These are phyloP conservation scores for Cantharis rufa DNA, from an alignment of 2,888 invertebrate species.

Conservation along the genomic window DNA sequence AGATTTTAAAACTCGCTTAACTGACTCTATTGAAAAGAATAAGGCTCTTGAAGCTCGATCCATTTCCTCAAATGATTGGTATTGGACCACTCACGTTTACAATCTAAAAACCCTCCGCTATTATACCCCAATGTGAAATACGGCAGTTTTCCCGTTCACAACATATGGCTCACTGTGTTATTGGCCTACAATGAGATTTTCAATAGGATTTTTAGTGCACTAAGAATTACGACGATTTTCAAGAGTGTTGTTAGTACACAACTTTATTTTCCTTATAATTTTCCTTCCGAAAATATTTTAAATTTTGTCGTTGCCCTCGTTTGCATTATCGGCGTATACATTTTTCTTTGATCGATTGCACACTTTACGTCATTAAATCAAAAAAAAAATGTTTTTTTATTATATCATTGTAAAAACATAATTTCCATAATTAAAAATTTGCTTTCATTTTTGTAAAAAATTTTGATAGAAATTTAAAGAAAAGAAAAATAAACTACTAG, in stretches of 20 bases:
- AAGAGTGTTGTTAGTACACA: slow-evolving; percentile 4
- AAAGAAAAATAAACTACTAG: too few species aligned
- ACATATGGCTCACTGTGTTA: slow-evolving; percentile 38
- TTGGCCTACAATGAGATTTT: slow-evolving; percentile 30
- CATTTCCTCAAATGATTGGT: slow-evolving; percentile 34
- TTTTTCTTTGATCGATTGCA: background rate
- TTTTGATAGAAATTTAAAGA: too few species aligned
- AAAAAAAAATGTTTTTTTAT: background rate
- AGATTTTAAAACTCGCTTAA: slow-evolving; percentile 30
- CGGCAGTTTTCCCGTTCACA: slow-evolving; percentile 40
- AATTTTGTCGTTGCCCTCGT: background rate
- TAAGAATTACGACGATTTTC: slow-evolving; percentile 12
- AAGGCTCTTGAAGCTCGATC: slow-evolving; percentile 29
- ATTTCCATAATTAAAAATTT: background rate
- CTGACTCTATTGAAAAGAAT: slow-evolving; percentile 27
- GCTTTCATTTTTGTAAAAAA: too few species aligned
- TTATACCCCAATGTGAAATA: slow-evolving; percentile 37
- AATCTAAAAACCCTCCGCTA: slow-evolving; percentile 34
- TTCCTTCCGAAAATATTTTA: background rate
- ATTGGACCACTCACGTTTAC: slow-evolving; percentile 34
- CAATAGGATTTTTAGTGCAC: slow-evolving; percentile 17
- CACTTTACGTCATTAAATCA: background rate
- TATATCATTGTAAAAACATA: too few species aligned
- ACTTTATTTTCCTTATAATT: background rate
- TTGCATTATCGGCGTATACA: background rate